These are phyloP conservation scores for Orestias chungarensis DNA, from an alignment of 2,797 vertebrate genomes.

Conservation along the genomic window DNA sequence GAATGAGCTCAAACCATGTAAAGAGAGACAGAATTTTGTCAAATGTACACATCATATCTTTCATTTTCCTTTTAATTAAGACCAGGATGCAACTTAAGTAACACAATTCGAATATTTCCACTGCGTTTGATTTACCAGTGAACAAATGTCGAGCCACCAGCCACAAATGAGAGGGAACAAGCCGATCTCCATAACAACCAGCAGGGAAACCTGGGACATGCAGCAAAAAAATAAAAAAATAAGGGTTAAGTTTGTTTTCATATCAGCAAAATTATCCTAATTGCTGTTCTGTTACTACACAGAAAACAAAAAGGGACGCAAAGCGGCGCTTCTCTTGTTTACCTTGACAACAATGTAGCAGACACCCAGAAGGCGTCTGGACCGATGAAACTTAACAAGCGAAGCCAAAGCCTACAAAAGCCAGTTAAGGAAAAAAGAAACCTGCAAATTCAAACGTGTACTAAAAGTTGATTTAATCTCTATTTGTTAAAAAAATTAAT, in stretches of 20 bases:
- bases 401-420: constrained; percentile 84
- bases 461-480: neutral
- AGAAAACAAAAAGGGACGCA: constrained; percentile 21
- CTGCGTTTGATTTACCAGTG: constrained; percentile 84
- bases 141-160: constrained; percentile 99
- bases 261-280: constrained; percentile 12
- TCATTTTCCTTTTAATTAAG: neutral
- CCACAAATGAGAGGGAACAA: constrained; percentile 97
- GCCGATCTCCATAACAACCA: constrained; percentile 96
- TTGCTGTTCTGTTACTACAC: constrained; percentile 11
- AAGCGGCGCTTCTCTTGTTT: constrained; percentile 42
- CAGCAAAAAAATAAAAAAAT: neutral
- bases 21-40: neutral
- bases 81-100: neutral
- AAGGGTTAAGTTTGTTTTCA: constrained; percentile 12
- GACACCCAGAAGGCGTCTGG: constrained; percentile 90
- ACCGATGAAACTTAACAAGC: constrained; percentile 91
- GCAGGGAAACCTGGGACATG: constrained; percentile 86
- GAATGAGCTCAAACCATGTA: neutral
- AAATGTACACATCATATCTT: neutral
- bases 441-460: neutral
- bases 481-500: neutral
- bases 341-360: constrained; percentile 99
- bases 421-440: constrained; percentile 72
- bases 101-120: neutral